Conservation (phyloP, 1,140 invertebrate species). For the Ceratosolen fusciceps region DNA sequence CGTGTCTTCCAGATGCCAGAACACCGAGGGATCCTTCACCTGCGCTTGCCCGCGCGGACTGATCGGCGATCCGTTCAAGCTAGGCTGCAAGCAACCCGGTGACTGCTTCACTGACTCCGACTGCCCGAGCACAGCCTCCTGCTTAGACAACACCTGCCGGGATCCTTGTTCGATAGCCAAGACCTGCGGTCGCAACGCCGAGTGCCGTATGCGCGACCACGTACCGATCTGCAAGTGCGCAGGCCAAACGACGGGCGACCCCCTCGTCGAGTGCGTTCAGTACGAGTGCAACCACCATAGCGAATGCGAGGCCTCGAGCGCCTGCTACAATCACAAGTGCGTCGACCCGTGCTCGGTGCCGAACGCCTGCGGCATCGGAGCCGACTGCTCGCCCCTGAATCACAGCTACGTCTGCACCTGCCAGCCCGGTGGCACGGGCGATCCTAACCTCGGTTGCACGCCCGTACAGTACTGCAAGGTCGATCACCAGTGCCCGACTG, state of each 20-base stretch:
- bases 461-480: slow-evolving; percentile 83
- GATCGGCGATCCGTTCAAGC: slow-evolving; percentile 81
- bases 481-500: slow-evolving; percentile 84
- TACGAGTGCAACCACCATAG: slow-evolving; percentile 85
- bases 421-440: slow-evolving; percentile 84
- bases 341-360: slow-evolving; percentile 84
- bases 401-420: slow-evolving; percentile 87
- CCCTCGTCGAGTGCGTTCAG: slow-evolving; percentile 78
- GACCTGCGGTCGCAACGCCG: slow-evolving; percentile 82
- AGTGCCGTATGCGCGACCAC: slow-evolving; percentile 80
- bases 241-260: slow-evolving; percentile 81
- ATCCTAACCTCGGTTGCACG: slow-evolving; percentile 87
- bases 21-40: slow-evolving; percentile 81
- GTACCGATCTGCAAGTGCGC: slow-evolving; percentile 82
- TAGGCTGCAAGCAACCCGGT: slow-evolving; percentile 82
- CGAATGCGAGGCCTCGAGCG: slow-evolving; percentile 80
- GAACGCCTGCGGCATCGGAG: slow-evolving; percentile 86
- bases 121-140: slow-evolving; percentile 84
- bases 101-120: slow-evolving; percentile 86
- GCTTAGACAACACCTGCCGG: slow-evolving; percentile 82
- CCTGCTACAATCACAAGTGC: slow-evolving; percentile 86
- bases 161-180: slow-evolving; percentile 81
- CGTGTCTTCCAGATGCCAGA: slow-evolving; percentile 75
- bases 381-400: slow-evolving; percentile 79
- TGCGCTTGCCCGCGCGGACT: slow-evolving; percentile 84